A percentile compares a stretch with the other conserved stretches of the same genome.
These are phyloP conservation scores for Palaemon carinicauda DNA, from an alignment of 1,140 invertebrate genomes.

Conservation along the genomic window DNA sequence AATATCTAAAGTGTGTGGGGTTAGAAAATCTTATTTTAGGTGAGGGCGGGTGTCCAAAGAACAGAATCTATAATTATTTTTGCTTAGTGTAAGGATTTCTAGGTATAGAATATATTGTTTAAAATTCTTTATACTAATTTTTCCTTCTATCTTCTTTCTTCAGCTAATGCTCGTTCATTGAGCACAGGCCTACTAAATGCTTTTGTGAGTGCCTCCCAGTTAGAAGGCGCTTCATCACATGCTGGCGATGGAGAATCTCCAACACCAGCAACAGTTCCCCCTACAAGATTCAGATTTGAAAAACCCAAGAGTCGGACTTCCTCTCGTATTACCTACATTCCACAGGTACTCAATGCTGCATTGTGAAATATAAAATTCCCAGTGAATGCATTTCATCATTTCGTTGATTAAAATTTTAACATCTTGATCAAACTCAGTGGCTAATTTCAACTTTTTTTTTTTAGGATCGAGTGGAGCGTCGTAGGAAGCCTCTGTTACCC, in stretches of 20 bases:
- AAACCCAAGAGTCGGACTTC: not conserved
- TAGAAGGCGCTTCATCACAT: not conserved
- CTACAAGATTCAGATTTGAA: conserved; percentile 45
- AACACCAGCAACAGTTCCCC: not conserved
- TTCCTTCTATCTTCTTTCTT: too few species aligned
- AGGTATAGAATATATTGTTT: too few species aligned
- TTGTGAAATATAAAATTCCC: not conserved
- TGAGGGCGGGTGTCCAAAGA: too few species aligned
- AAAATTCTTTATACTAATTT: too few species aligned
- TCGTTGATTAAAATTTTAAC: not conserved
- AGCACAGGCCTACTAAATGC: not conserved
- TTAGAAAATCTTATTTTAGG: too few species aligned
- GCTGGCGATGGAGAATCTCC: not conserved
- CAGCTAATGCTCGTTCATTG: not conserved
- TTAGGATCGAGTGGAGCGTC: conserved; percentile 42
- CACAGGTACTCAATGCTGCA: conserved; percentile 5
- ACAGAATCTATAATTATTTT: too few species aligned
- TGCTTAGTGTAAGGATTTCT: too few species aligned
- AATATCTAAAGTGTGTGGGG: too few species aligned
- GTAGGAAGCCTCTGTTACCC: not conserved
- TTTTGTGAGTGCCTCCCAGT: conserved; percentile 6
- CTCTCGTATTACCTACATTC: conserved; percentile 26
- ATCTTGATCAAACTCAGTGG: too few species aligned
- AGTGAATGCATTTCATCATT: not conserved
- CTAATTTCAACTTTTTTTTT: not conserved